Conservation (phyloP, 2,888 invertebrate genomes). For the Sipha maydis region DNA sequence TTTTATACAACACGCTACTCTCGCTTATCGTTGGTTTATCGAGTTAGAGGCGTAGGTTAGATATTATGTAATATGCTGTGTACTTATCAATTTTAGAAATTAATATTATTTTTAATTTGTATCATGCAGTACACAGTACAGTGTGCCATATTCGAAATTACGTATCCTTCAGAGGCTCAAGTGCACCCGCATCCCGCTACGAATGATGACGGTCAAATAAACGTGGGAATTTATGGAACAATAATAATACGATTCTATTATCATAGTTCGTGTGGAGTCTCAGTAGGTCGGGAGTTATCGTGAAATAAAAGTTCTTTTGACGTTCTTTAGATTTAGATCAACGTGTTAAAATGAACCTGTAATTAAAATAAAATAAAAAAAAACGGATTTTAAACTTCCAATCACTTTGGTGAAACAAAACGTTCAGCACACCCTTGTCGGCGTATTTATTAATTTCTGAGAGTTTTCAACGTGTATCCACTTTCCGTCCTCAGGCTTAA, state of each 20-base stretch:
- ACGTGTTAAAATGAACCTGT: neutral
- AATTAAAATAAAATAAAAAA: neutral
- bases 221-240: slow-evolving; percentile 36
- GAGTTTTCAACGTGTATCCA: neutral
- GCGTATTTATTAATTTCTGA: neutral
- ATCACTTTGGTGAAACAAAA: neutral
- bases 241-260: neutral
- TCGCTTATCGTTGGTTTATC: neutral
- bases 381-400: neutral
- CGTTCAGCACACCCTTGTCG: neutral
- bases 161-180: neutral
- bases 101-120: neutral
- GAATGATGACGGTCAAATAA: slow-evolving; percentile 13
- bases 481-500: neutral
- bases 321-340: neutral
- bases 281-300: neutral
- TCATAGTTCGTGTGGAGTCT: neutral
- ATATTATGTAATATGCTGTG: neutral
- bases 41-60: neutral
- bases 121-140: neutral
- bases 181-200: slow-evolving; percentile 41
- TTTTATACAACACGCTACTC: neutral
- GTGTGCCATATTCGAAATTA: neutral
- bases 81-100: neutral
- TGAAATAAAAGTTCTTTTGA: neutral